Evolutionary conservation across 2,888 invertebrate genomes (phyloP).

Genomic region (Amaurobius ferox): DNA sequence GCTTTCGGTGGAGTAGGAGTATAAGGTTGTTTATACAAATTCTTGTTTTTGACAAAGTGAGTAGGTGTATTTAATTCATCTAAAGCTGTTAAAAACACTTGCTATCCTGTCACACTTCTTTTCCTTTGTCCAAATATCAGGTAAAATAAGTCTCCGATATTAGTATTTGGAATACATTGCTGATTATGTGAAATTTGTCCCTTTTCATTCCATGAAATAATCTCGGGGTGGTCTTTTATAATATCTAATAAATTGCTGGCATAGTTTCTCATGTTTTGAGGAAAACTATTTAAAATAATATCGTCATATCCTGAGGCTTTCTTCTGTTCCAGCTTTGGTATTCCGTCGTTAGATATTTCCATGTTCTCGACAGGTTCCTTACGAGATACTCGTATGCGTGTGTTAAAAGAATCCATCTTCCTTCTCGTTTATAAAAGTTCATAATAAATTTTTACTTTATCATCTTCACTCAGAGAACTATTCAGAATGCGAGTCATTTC

Average conservation of each 20-base stretch:
- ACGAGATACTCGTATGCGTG: background rate
- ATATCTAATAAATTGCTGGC: background rate
- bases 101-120: background rate
- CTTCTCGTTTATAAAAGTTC: background rate
- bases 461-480: background rate
- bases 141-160: background rate
- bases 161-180: background rate
- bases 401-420: background rate
- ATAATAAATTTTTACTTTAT: constrained; percentile 11
- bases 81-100: constrained; percentile 7
- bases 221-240: background rate
- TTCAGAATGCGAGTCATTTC: constrained; percentile 2
- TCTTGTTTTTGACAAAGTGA: constrained; percentile 12
- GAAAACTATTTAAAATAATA: background rate
- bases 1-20: too few relatives aligned
- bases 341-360: background rate
- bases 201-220: background rate
- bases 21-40: too few relatives aligned
- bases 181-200: background rate
- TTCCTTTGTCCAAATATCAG: background rate
- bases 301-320: background rate
- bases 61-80: background rate
- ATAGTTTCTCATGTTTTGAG: background rate
- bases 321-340: background rate
- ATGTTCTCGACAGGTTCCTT: background rate